Percentiles rank a stretch among this genome's conserved stretches.
Evolutionary conservation across 2,888 invertebrate genomes (phyloP).

Genomic region (Slavum lentiscoides): DNA sequence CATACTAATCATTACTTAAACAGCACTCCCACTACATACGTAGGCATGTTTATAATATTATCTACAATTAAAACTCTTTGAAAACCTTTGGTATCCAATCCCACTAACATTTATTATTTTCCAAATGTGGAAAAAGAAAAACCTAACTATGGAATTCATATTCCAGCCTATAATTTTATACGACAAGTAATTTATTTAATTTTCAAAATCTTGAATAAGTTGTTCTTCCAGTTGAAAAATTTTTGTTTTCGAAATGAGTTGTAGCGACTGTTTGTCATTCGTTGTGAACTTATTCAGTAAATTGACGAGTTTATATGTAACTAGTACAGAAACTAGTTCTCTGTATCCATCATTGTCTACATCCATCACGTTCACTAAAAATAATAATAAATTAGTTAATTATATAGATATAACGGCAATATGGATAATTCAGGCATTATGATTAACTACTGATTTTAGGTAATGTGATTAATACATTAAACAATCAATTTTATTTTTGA

Average conservation of each 20-base stretch:
- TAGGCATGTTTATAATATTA: too few species aligned
- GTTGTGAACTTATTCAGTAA: background rate
- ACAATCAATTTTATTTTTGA: too few species aligned
- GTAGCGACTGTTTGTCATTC: conserved; percentile 30
- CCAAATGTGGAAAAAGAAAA: too few species aligned
- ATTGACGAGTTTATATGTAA: conserved; percentile 18
- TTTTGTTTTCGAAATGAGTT: conserved; percentile 41
- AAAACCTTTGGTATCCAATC: too few species aligned
- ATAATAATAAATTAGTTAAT: background rate
- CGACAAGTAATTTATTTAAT: background rate
- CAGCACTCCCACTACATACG: too few species aligned
- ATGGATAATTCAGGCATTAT: too few species aligned
- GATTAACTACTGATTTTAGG: too few species aligned
- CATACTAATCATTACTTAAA: too few species aligned
- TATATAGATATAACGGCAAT: background rate
- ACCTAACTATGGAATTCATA: too few species aligned
- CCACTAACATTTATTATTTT: too few species aligned
- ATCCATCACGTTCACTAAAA: conserved; percentile 38
- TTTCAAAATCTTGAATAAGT: conserved; percentile 35
- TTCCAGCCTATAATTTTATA: background rate
- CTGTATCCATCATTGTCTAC: conserved; percentile 33
- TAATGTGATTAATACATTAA: too few species aligned
- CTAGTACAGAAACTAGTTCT: conserved; percentile 32
- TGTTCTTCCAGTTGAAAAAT: conserved; percentile 21
- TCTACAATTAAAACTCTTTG: too few species aligned